phyloP scores from a whole-genome alignment of 1,140 invertebrate species.

The Dinothrombium tinctorium region DNA sequence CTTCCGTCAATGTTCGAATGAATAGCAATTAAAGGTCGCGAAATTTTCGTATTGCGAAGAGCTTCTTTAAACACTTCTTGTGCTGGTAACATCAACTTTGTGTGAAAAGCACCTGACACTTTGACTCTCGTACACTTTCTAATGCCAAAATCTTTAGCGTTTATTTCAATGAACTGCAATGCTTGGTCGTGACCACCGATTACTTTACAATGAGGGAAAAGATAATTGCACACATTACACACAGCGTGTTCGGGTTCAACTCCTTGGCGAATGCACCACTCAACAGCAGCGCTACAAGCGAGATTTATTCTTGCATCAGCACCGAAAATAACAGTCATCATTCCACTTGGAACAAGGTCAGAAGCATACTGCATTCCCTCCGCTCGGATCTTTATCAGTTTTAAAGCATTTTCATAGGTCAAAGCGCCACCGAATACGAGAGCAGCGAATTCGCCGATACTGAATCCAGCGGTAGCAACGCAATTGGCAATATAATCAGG shows the following conservation, averaged over 20 bases:
- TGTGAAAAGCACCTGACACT: slow-evolving; percentile 79
- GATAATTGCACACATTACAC: slow-evolving; percentile 58
- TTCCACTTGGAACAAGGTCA: slow-evolving; percentile 41
- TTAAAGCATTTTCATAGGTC: slow-evolving; percentile 52
- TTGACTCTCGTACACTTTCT: slow-evolving; percentile 41
- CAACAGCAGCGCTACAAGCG: slow-evolving; percentile 39
- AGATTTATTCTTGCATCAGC: slow-evolving; percentile 28
- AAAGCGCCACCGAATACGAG: slow-evolving; percentile 65
- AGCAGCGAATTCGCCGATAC: slow-evolving; percentile 77
- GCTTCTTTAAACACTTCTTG: slow-evolving; percentile 37
- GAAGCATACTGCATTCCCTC: slow-evolving; percentile 67
- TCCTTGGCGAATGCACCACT: slow-evolving; percentile 44
- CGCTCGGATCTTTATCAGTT: slow-evolving; percentile 44
- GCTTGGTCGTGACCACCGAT: slow-evolving; percentile 54
- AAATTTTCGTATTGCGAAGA: slow-evolving; percentile 23
- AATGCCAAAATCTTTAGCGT: slow-evolving; percentile 38
- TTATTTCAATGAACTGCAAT: slow-evolving; percentile 43
- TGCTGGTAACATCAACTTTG: slow-evolving; percentile 54
- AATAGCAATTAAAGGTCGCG: slow-evolving; percentile 40
- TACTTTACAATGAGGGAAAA: slow-evolving; percentile 69
- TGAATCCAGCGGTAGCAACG: slow-evolving; percentile 68
- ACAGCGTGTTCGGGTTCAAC: slow-evolving; percentile 35
- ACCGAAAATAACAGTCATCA: slow-evolving; percentile 45
- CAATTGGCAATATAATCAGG: slow-evolving; percentile 42
- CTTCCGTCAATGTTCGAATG: slow-evolving; percentile 50